phyloP scores from a whole-genome alignment of 1,140 invertebrate species.

The Eriosoma lanigerum region DNA sequence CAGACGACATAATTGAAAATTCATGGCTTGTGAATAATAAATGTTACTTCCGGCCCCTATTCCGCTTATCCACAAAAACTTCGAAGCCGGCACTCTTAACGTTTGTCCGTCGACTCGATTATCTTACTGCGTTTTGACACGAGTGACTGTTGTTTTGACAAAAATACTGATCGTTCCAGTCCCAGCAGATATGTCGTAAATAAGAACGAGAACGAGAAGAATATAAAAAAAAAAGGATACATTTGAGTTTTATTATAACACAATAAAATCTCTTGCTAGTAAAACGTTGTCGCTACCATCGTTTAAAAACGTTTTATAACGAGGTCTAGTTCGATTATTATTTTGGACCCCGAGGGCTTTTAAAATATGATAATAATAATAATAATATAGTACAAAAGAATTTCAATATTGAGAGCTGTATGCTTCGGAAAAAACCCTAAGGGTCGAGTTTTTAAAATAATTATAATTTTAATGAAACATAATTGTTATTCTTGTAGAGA shows the following conservation, averaged over 20 bases:
- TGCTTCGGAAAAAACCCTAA: not conserved
- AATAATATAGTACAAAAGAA: conserved; percentile 32
- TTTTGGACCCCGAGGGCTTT: conserved; percentile 28
- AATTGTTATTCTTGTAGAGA: conserved; percentile 13
- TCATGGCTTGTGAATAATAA: conserved; percentile 50
- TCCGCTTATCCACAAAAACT: not conserved
- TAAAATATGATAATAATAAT: conserved; percentile 2
- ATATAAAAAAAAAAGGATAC: not conserved
- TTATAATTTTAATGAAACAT: conserved; percentile 39
- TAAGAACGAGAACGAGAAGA: not conserved
- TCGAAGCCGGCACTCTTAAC: not conserved
- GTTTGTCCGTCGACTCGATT: conserved; percentile 24
- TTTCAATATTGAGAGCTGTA: conserved; percentile 35
- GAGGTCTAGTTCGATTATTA: conserved; percentile 26
- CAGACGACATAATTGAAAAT: conserved; percentile 46
- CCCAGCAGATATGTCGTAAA: not conserved
- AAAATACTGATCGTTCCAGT: conserved; percentile 1
- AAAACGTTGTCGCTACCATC: conserved; percentile 1
- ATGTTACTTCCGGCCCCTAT: conserved; percentile 8
- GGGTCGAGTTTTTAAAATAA: conserved; percentile 37
- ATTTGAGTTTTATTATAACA: conserved; percentile 23
- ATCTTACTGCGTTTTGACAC: conserved; percentile 5
- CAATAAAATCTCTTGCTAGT: conserved; percentile 25
- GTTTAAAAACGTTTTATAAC: conserved; percentile 43
- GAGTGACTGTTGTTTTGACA: conserved; percentile 22